These are phyloP conservation scores for Catostomus latipinnis DNA, from an alignment of 2,797 vertebrate genomes.

Conservation along the genomic window DNA sequence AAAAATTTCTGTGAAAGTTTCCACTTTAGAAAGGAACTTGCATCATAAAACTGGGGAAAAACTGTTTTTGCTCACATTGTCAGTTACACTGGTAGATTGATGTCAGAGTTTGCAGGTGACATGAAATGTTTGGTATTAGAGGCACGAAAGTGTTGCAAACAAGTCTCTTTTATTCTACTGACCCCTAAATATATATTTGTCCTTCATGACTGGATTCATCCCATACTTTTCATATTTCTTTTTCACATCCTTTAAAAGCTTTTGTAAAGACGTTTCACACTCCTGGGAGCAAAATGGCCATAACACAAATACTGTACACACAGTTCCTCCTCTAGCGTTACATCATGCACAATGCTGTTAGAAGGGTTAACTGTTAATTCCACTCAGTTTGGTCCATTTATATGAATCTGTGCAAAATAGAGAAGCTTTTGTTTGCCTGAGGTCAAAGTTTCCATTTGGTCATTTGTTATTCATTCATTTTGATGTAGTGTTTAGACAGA, in stretches of 20 bases:
- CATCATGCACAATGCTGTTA: background rate
- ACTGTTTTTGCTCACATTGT: background rate
- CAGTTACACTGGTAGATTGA: background rate
- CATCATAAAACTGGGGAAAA: background rate
- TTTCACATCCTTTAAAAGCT: slow-evolving; percentile 3
- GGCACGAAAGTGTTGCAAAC: slow-evolving; percentile 57
- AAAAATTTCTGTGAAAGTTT: too few species aligned
- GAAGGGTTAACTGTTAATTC: background rate
- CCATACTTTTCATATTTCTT: background rate
- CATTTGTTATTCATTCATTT: too few species aligned
- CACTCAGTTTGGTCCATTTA: too few species aligned
- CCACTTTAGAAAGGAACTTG: too few species aligned
- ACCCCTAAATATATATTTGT: slow-evolving; percentile 1
- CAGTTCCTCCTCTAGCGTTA: background rate
- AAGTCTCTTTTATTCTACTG: slow-evolving; percentile 55
- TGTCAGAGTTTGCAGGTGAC: background rate
- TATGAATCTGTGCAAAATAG: too few species aligned
- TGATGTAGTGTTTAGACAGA: too few species aligned
- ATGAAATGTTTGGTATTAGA: background rate
- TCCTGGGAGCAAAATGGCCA: background rate
- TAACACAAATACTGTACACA: background rate
- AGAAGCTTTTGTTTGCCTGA: too few species aligned
- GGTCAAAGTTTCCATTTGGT: too few species aligned
- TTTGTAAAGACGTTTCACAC: slow-evolving; percentile 17
- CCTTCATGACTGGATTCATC: background rate